Evolutionary conservation across 2,888 invertebrate genomes (phyloP).

Genomic region (Buathra laborator): DNA sequence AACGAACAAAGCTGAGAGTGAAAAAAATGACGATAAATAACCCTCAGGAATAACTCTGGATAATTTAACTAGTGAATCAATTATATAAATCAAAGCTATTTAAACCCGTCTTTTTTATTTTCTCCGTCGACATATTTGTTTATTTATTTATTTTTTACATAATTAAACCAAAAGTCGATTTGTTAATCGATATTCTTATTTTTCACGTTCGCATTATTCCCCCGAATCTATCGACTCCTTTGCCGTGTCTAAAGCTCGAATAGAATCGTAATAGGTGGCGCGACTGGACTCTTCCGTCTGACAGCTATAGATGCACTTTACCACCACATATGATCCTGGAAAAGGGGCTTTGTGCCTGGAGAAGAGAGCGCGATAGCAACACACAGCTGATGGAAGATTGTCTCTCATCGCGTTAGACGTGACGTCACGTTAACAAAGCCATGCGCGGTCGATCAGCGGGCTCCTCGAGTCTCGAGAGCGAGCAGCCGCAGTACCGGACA

Average conservation of each 20-base stretch:
- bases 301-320: background rate
- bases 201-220: background rate
- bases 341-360: conserved; percentile 39
- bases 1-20: conserved; percentile 25
- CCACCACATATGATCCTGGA: background rate
- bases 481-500: conserved; percentile 66
- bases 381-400: conserved; percentile 79
- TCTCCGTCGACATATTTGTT: background rate
- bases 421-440: conserved; percentile 84
- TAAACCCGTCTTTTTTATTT: background rate
- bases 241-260: background rate
- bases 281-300: background rate
- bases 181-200: background rate
- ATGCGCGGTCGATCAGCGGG: conserved; percentile 82
- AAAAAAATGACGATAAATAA: conserved; percentile 50
- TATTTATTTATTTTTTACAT: background rate
- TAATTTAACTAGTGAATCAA: conserved; percentile 37
- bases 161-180: background rate
- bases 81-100: background rate
- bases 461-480: conserved; percentile 36
- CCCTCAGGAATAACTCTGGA: background rate
- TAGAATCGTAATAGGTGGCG: conserved; percentile 6
- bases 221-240: background rate
- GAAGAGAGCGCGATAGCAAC: conserved; percentile 39
- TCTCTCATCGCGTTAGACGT: conserved; percentile 61